Conservation (phyloP, 1,140 invertebrate genomes). For the Aphidius gifuensis region DNA sequence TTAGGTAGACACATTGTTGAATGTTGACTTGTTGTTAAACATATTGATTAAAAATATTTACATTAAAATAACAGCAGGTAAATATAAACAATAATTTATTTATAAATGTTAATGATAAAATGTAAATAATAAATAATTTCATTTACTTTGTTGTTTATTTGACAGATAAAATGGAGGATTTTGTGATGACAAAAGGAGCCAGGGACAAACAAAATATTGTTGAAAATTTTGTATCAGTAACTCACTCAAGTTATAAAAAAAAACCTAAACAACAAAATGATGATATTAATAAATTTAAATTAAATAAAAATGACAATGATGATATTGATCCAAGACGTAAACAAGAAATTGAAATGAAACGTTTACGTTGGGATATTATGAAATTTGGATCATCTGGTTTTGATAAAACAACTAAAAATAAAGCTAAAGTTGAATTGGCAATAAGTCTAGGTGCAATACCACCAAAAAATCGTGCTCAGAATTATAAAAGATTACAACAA, state of each 20-base stretch:
- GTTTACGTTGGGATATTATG: slow-evolving; percentile 60
- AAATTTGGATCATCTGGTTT: slow-evolving; percentile 66
- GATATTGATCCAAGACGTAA: slow-evolving; percentile 28
- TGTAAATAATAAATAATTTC: no score
- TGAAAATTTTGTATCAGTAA: slow-evolving; percentile 52
- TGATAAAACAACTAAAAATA: slow-evolving; percentile 54
- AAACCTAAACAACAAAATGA: slow-evolving; percentile 32
- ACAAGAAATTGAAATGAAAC: slow-evolving; percentile 60
- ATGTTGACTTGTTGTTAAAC: no score
- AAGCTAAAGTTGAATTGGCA: slow-evolving; percentile 60
- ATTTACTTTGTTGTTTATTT: no score
- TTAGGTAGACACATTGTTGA: no score
- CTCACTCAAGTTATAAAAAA: slow-evolving; percentile 56
- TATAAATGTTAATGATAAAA: no score
- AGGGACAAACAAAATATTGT: slow-evolving; percentile 49
- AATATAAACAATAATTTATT: no score
- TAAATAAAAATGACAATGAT: slow-evolving; percentile 17
- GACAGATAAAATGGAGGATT: slow-evolving; percentile 26
- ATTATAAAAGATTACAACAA: slow-evolving; percentile 55
- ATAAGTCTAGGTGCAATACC: slow-evolving; percentile 64
- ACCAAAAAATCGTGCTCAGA: slow-evolving; percentile 60
- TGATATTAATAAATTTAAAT: slow-evolving; percentile 30
- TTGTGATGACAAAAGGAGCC: slow-evolving; percentile 58
- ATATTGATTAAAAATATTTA: no score
- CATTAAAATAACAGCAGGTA: no score